Base-by-base conservation (phyloP, 2,797 vertebrate species). In the Siniperca scherzeri region DNA sequence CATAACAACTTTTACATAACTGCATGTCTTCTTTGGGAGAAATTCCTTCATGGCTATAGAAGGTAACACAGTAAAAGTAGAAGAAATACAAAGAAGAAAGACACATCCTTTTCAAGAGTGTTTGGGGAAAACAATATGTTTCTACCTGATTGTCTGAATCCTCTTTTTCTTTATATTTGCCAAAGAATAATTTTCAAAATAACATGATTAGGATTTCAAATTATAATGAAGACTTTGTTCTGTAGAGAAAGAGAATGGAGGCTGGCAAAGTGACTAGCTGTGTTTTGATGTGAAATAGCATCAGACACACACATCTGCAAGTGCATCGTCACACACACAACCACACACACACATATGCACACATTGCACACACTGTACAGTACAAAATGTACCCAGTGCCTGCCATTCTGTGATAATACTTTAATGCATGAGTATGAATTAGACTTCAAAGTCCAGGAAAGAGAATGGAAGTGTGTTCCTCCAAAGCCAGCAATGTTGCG, bases 381-480 rank as follows among this genome's bases (percentile, higher is more conserved):
- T 70, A 76, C 74, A 87, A 59, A 77, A 48, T 74, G 70, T 55
- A 70, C 44, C 70, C 77, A 76, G 30, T 17, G 90, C 86, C 87
- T 96, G 94, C 75, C 9, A 93, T 95, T 76, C 94, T 92, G 91
- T 92, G 95, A 96, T 96, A 96, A 96, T 95, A 86, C 62, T 94
- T 96, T 96, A 97, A 96, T 92, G 95, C 95, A 96, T 95, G 93
- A 94, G 89, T 96, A 93, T 89, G 87, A 96, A 95, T 94, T 94
- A 87, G 82, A 96, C 93, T 96, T 97, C 95, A 97, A 97, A 97
- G 94, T 70, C 75, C 94, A 92, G 90, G 78, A 86, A 88, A 89
- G 86, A 88, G 81, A 94, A 95, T 94, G 85, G 78, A 93, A 84
- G 33, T 93, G 82, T 91, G 83, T 88, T 91, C 59, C 66, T 83